These are phyloP conservation scores for Orycteropus afer DNA, from an alignment of 2,113 vertebrate species.

Conservation along the genomic window DNA sequence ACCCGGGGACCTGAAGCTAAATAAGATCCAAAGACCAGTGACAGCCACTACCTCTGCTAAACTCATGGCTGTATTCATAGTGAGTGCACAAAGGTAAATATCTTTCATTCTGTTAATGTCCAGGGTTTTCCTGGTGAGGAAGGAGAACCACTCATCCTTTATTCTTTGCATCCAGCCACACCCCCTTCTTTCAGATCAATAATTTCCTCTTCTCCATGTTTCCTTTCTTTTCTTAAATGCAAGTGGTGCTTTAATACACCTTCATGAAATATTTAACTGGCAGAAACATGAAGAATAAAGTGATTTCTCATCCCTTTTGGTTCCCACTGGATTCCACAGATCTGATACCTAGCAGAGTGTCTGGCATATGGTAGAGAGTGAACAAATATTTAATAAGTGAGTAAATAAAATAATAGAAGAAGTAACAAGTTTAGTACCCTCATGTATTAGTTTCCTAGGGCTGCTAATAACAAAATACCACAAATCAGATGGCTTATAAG, in stretches of 20 bases:
- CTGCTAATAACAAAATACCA: too few species aligned
- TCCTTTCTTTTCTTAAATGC: neutral
- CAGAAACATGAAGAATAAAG: neutral
- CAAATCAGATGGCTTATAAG: too few species aligned
- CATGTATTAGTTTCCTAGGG: too few species aligned
- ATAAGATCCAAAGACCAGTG: neutral
- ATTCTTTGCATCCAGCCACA: neutral
- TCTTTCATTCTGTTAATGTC: neutral
- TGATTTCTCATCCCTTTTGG: neutral
- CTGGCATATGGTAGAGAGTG: neutral
- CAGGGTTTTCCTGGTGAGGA: neutral
- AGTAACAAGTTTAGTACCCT: neutral
- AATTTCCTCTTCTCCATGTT: neutral
- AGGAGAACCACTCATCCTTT: neutral
- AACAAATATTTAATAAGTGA: neutral
- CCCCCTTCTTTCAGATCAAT: too few species aligned
- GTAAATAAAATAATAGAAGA: neutral
- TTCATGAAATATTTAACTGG: neutral
- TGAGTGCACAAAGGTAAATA: neutral
- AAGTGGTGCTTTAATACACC: neutral
- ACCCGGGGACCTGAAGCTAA: neutral
- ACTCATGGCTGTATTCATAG: too few species aligned
- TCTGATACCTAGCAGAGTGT: too few species aligned
- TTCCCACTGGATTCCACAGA: neutral
- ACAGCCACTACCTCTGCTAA: neutral